A percentile compares a stretch with the other conserved stretches of the same genome.
Evolutionary conservation across 2,113 vertebrate genomes (phyloP).

Genomic region (Propithecus coquereli): DNA sequence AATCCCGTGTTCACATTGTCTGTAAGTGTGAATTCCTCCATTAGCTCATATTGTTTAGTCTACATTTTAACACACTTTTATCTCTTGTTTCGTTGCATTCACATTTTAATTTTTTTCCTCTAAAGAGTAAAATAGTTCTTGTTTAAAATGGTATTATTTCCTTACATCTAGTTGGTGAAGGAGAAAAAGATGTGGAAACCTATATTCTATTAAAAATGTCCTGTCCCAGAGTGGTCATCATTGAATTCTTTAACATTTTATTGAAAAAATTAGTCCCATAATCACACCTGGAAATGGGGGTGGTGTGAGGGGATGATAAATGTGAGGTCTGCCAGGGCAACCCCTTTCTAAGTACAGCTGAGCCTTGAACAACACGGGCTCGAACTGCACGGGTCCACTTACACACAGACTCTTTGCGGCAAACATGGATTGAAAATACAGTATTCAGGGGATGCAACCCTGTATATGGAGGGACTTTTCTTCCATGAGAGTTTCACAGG

Average conservation of each 20-base stretch:
- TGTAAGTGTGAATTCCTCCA: background rate
- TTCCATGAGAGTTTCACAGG: too few relatives aligned
- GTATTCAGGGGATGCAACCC: too few relatives aligned
- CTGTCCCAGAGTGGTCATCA: background rate
- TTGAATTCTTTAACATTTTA: background rate
- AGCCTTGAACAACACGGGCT: too few relatives aligned
- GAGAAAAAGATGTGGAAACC: background rate
- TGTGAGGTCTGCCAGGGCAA: background rate
- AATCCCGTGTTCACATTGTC: background rate
- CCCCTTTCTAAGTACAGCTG: background rate
- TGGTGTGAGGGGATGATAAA: background rate
- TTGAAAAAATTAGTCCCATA: background rate
- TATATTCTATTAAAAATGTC: background rate
- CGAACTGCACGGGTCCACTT: too few relatives aligned
- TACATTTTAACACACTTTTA: background rate
- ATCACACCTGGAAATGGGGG: background rate
- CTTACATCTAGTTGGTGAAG: background rate
- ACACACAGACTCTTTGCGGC: too few relatives aligned
- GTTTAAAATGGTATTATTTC: background rate
- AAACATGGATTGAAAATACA: too few relatives aligned
- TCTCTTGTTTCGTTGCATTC: background rate
- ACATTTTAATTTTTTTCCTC: background rate
- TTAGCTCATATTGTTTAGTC: background rate
- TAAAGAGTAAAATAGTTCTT: background rate
- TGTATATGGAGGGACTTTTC: too few relatives aligned